These are phyloP conservation scores for Ochlodes sylvanus DNA, from an alignment of 2,888 invertebrate genomes.

Conservation along the genomic window DNA sequence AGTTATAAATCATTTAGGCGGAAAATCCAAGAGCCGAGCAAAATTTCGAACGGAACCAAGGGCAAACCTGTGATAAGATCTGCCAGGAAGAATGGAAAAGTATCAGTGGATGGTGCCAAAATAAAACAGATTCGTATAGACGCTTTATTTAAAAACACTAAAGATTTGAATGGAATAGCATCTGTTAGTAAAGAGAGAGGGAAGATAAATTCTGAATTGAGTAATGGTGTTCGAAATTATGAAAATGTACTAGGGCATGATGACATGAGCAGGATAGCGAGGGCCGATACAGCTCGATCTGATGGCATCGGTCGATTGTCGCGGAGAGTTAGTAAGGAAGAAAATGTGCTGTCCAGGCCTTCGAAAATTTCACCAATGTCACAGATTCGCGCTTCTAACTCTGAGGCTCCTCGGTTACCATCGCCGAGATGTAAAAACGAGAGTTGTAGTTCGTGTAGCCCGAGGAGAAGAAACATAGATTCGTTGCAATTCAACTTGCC, in stretches of 20 bases:
- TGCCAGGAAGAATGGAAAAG: conserved; percentile 58
- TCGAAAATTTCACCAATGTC: conserved; percentile 49
- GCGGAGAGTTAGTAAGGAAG: conserved; percentile 48
- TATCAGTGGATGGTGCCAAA: conserved; percentile 46
- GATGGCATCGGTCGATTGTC: conserved; percentile 54
- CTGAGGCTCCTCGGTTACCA: conserved; percentile 51
- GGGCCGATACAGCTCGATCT: conserved; percentile 60
- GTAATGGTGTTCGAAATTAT: conserved; percentile 38
- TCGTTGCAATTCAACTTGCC: conserved; percentile 61
- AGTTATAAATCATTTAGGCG: conserved; percentile 77
- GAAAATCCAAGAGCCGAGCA: conserved; percentile 60
- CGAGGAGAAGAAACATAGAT: conserved; percentile 61
- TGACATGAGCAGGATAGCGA: conserved; percentile 71
- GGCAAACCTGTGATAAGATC: conserved; percentile 48
- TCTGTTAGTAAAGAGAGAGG: conserved; percentile 40
- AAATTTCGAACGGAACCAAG: conserved; percentile 56
- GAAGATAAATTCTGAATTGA: conserved; percentile 29
- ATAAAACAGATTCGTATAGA: conserved; percentile 67
- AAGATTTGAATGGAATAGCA: conserved; percentile 50
- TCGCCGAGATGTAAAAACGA: conserved; percentile 51
- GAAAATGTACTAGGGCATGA: conserved; percentile 49
- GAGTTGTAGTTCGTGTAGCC: conserved; percentile 56
- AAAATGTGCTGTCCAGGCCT: conserved; percentile 56
- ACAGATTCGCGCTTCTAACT: conserved; percentile 50
- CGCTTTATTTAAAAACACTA: conserved; percentile 57